These are phyloP conservation scores for Nasonovia ribisnigri DNA, from an alignment of 2,888 invertebrate genomes.

Conservation along the genomic window DNA sequence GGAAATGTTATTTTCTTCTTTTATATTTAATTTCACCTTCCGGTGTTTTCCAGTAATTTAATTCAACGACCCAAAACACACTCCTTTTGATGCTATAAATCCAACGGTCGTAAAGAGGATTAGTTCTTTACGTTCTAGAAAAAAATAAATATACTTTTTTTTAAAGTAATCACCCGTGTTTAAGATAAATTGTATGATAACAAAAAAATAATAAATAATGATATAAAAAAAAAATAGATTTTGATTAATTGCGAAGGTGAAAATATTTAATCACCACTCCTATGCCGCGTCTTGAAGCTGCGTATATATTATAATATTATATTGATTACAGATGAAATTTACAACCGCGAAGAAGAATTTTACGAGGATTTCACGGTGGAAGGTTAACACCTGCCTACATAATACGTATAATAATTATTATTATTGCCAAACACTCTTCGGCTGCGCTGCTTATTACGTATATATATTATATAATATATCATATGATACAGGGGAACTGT, in stretches of 20 bases:
- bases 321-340: neutral
- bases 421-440: neutral
- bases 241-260: neutral
- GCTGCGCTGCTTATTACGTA: neutral
- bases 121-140: slow-evolving; percentile 17
- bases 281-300: neutral
- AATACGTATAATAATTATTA: neutral
- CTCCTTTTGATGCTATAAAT: slow-evolving; percentile 45
- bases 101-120: slow-evolving; percentile 37
- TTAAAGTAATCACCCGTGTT: neutral
- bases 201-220: slow-evolving; percentile 2
- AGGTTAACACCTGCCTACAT: neutral
- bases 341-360: neutral
- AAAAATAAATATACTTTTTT: neutral
- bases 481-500: neutral
- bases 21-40: slow-evolving; percentile 44
- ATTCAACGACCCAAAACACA: slow-evolving; percentile 37
- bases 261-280: neutral
- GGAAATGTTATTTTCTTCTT: slow-evolving; percentile 44
- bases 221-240: slow-evolving; percentile 17
- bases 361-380: neutral
- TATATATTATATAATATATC: neutral
- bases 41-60: slow-evolving; percentile 45
- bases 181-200: neutral
- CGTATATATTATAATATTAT: neutral